phyloP scores from a whole-genome alignment of 1,140 invertebrate genomes.

The Calliopsis andreniformis region DNA sequence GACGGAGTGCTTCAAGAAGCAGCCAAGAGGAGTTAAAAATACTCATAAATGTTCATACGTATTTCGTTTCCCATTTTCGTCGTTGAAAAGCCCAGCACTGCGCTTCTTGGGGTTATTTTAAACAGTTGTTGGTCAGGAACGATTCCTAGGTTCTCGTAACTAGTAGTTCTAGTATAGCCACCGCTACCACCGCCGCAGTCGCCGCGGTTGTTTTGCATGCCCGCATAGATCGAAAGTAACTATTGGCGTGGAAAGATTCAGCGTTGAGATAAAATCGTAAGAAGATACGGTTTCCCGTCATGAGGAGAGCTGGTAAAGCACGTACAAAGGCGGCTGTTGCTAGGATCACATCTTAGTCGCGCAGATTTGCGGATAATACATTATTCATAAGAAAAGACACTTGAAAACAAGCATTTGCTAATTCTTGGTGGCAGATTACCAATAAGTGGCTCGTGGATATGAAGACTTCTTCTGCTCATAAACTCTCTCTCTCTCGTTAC shows the following conservation, averaged over 20 bases:
- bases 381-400: constrained; percentile 47
- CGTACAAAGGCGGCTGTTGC: constrained; percentile 52
- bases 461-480: no score
- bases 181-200: no score
- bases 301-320: constrained; percentile 30
- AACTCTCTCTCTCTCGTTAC: no score
- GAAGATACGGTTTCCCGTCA: constrained; percentile 65
- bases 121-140: constrained; percentile 37
- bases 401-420: neutral
- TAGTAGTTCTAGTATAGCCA: no score
- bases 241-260: constrained; percentile 64
- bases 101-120: constrained; percentile 46
- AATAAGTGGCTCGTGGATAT: neutral
- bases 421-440: neutral
- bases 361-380: constrained; percentile 43
- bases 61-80: neutral
- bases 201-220: constrained; percentile 51
- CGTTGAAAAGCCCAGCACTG: neutral
- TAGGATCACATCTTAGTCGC: constrained; percentile 55
- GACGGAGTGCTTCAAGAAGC: neutral
- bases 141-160: constrained; percentile 40
- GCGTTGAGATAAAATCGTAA: constrained; percentile 56
- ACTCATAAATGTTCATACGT: neutral
- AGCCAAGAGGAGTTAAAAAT: neutral
- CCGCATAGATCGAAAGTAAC: constrained; percentile 61